phyloP scores from a whole-genome alignment of 2,888 invertebrate genomes.

The Drosophila lutescens region DNA sequence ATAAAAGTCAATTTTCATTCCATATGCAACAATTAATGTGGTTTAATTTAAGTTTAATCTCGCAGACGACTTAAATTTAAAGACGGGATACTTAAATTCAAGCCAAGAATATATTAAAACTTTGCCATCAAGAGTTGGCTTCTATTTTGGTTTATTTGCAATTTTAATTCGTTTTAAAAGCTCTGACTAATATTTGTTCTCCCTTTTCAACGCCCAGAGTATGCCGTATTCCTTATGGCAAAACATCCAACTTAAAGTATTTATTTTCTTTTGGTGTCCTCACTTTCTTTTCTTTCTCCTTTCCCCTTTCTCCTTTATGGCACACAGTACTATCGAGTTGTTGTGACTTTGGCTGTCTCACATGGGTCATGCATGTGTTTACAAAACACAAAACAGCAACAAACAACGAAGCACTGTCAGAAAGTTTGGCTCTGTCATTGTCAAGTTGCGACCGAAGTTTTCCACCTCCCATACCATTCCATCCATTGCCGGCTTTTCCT shows the following conservation, averaged over 20 bases:
- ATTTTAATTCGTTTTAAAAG: slow-evolving; percentile 16
- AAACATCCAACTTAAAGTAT: slow-evolving; percentile 5
- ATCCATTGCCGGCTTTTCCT: background rate
- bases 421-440: slow-evolving; percentile 74
- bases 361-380: slow-evolving; percentile 66
- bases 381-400: slow-evolving; percentile 66
- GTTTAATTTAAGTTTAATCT: background rate
- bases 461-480: slow-evolving; percentile 11
- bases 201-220: background rate
- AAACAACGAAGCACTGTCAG: slow-evolving; percentile 62
- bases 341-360: slow-evolving; percentile 56
- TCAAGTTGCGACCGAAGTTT: slow-evolving; percentile 73
- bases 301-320: background rate
- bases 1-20: too few species aligned
- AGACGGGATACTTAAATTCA: background rate
- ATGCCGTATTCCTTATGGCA: slow-evolving; percentile 22
- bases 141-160: slow-evolving; percentile 4
- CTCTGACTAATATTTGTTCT: slow-evolving; percentile 5
- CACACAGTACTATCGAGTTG: slow-evolving; percentile 22
- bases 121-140: background rate
- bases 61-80: background rate
- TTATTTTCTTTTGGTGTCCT: slow-evolving; percentile 14
- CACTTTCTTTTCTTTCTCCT: slow-evolving; percentile 6
- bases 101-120: background rate
- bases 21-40: background rate